Evolutionary conservation across 2,797 vertebrate species (phyloP).

Genomic region (Nasua narica): DNA sequence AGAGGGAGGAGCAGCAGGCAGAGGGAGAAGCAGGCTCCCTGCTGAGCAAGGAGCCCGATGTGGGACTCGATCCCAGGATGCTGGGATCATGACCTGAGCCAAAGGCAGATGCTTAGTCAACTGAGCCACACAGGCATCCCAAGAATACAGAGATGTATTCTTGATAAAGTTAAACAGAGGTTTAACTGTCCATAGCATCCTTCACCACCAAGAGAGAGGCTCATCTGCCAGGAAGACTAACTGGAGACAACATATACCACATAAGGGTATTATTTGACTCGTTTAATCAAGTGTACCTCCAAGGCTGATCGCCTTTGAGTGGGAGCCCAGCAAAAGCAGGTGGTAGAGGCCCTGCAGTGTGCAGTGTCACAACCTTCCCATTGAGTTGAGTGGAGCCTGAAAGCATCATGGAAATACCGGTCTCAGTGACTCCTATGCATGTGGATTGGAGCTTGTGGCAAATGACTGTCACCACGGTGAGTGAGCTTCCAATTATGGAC

Average conservation of each 20-base stretch:
- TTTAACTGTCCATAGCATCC: not conserved
- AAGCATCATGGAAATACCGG: too few relatives aligned
- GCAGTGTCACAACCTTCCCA: not conserved
- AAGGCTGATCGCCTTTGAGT: not conserved
- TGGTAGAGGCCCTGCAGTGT: not conserved
- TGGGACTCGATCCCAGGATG: too few relatives aligned
- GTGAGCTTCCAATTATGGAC: not conserved
- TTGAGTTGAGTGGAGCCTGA: not conserved
- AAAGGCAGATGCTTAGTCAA: too few relatives aligned
- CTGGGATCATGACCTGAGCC: too few relatives aligned
- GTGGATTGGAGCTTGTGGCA: not conserved
- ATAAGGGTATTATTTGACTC: not conserved
- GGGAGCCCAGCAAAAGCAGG: not conserved
- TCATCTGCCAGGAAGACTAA: not conserved
- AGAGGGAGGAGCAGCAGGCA: too few relatives aligned
- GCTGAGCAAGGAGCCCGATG: too few relatives aligned
- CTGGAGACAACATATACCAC: not conserved
- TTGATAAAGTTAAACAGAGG: not conserved
- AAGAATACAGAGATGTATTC: not conserved
- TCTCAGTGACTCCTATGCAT: not conserved
- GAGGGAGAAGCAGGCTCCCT: too few relatives aligned
- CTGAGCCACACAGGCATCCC: too few relatives aligned
- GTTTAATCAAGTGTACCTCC: not conserved
- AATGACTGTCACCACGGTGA: not conserved
- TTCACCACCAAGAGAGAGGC: not conserved